These are phyloP conservation scores for Drosophila simulans DNA, from an alignment of 1,140 invertebrate genomes.

Conservation along the genomic window DNA sequence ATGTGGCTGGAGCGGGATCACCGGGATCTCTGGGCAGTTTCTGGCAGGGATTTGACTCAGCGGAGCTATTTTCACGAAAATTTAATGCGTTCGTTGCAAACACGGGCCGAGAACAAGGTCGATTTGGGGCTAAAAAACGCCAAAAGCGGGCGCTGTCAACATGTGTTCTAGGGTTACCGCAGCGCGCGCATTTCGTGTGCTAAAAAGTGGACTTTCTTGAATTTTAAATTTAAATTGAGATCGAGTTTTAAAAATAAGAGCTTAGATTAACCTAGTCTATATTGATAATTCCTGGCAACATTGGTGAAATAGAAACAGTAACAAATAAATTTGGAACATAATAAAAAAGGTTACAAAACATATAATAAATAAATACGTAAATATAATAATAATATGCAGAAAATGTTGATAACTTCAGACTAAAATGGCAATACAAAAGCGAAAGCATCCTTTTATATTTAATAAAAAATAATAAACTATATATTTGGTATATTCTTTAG, in stretches of 20 bases:
- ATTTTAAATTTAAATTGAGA: no score
- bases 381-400: no score
- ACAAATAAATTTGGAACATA: no score
- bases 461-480: no score
- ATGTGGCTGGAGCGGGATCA: conserved; percentile 20
- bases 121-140: conserved; percentile 66
- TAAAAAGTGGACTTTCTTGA: neutral
- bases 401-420: no score
- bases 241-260: neutral
- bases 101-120: conserved; percentile 60
- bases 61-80: conserved; percentile 51
- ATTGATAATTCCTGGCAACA: no score
- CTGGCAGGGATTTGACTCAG: conserved; percentile 12
- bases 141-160: conserved; percentile 60
- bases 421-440: no score
- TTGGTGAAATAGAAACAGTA: no score
- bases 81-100: conserved; percentile 80
- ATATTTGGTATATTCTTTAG: neutral
- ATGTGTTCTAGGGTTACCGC: conserved; percentile 63
- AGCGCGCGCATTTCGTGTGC: neutral
- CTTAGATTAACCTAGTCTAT: neutral
- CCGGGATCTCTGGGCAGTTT: conserved; percentile 8
- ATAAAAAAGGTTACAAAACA: no score
- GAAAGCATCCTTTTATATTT: no score
- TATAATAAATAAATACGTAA: no score